A percentile compares a stretch with the other conserved stretches of the same genome.
These are phyloP conservation scores for Chelidonichthys spinosus DNA, from an alignment of 2,797 vertebrate genomes.

Conservation along the genomic window DNA sequence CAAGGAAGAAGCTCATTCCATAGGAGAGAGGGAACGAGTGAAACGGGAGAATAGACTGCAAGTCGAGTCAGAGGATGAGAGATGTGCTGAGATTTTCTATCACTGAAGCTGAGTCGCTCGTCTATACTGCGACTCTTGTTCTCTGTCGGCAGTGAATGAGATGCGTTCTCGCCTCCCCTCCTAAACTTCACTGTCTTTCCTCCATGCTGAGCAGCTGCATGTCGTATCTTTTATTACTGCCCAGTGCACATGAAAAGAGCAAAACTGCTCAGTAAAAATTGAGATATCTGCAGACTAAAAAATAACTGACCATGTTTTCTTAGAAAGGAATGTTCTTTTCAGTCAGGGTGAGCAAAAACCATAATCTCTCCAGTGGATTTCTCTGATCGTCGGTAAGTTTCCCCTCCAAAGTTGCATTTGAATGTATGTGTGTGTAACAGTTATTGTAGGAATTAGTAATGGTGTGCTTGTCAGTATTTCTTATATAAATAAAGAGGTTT, in stretches of 20 bases:
- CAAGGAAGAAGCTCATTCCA: conserved; percentile 34
- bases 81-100: conserved; percentile 28
- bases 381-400: background rate
- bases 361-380: background rate
- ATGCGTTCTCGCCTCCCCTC: background rate
- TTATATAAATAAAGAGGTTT: background rate
- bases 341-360: background rate
- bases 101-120: background rate
- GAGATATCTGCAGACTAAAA: background rate
- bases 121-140: conserved; percentile 25
- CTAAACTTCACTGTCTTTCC: background rate
- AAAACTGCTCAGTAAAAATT: background rate
- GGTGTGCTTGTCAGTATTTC: background rate
- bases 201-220: conserved; percentile 20
- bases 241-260: background rate
- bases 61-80: conserved; percentile 17
- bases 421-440: background rate
- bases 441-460: background rate
- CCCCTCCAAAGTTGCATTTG: background rate
- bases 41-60: conserved; percentile 19
- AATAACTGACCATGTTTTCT: background rate
- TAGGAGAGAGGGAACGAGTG: conserved; percentile 5
- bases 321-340: background rate
- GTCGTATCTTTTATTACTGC: conserved; percentile 1
- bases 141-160: conserved; percentile 14